Conservation (phyloP, 2,797 vertebrate genomes). For the Acipenser ruthenus region DNA sequence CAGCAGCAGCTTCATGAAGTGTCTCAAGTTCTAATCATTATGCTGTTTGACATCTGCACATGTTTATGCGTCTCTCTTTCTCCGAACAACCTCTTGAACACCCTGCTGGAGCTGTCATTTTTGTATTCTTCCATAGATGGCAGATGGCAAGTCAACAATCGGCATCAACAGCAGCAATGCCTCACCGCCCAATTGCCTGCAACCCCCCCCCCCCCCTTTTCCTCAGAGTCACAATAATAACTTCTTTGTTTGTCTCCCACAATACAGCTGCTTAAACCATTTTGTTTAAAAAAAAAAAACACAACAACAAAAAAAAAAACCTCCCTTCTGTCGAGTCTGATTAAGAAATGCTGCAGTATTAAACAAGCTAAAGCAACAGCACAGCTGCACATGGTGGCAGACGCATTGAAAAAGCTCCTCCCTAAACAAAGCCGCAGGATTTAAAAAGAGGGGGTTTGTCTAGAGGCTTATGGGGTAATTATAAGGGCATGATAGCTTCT, state of each 20-base stretch:
- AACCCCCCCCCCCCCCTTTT: constrained; percentile 17
- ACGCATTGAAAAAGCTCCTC: constrained; percentile 63
- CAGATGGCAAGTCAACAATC: constrained; percentile 98
- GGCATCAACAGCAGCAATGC: constrained; percentile 69
- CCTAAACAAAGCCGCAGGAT: constrained; percentile 69
- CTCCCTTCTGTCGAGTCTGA: constrained; percentile 67
- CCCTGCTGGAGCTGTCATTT: constrained; percentile 72
- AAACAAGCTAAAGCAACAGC: constrained; percentile 68
- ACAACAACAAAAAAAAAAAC: constrained; percentile 8
- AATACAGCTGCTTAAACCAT: constrained; percentile 83
- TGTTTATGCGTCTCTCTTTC: constrained; percentile 69
- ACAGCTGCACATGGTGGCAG: constrained; percentile 69
- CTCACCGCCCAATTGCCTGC: constrained; percentile 34
- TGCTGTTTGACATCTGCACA: constrained; percentile 81
- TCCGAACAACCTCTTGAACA: constrained; percentile 75
- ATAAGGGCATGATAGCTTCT: constrained; percentile 69
- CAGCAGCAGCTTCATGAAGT: constrained; percentile 66
- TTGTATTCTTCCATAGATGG: constrained; percentile 69
- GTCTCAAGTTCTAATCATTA: constrained; percentile 76
- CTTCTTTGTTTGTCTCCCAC: constrained; percentile 79
- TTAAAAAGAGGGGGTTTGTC: constrained; percentile 65
- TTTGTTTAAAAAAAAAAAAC: constrained; percentile 50
- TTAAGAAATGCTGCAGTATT: constrained; percentile 71
- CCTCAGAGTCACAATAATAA: constrained; percentile 77
- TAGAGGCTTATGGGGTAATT: constrained; percentile 71